A percentile compares a stretch with the other conserved stretches of the same genome.
Conservation (phyloP, 2,888 invertebrate species). For the Tethea ocularis region DNA sequence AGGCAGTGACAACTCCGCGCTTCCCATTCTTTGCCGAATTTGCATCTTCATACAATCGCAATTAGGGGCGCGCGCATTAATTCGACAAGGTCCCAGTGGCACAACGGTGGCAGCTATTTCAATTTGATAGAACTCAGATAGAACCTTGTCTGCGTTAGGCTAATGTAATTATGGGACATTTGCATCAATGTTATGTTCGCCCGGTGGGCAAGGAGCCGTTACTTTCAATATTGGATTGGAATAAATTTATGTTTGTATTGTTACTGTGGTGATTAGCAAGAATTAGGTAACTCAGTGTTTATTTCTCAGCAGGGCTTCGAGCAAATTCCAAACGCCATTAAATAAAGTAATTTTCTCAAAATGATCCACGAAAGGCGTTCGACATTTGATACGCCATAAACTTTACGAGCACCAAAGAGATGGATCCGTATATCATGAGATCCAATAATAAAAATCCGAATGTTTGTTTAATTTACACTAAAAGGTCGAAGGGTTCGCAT, state of each 20-base stretch:
- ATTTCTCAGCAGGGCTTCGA: not conserved
- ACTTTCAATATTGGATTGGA: constrained; percentile 64
- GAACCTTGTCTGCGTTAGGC: constrained; percentile 54
- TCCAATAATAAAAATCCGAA: constrained; percentile 1
- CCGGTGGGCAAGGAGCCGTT: constrained; percentile 59
- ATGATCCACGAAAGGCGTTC: constrained; percentile 5
- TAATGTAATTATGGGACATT: constrained; percentile 67
- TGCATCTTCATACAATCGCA: constrained; percentile 80
- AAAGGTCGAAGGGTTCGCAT: not conserved
- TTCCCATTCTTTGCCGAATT: constrained; percentile 67
- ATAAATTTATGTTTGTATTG: constrained; percentile 40
- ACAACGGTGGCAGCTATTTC: constrained; percentile 42
- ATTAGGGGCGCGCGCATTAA: constrained; percentile 69
- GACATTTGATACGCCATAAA: constrained; percentile 9
- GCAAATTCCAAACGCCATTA: constrained; percentile 5
- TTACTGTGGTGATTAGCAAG: constrained; percentile 10
- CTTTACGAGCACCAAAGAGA: constrained; percentile 8
- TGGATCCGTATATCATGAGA: constrained; percentile 10
- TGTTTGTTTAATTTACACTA: constrained; percentile 10
- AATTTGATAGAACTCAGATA: constrained; percentile 59
- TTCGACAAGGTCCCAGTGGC: constrained; percentile 56
- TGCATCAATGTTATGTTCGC: constrained; percentile 70
- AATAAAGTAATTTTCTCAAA: constrained; percentile 8
- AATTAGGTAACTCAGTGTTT: constrained; percentile 15
- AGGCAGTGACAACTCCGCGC: constrained; percentile 63